These are phyloP conservation scores for Onychomys arenicola DNA, from an alignment of 2,797 vertebrate genomes.

Conservation along the genomic window DNA sequence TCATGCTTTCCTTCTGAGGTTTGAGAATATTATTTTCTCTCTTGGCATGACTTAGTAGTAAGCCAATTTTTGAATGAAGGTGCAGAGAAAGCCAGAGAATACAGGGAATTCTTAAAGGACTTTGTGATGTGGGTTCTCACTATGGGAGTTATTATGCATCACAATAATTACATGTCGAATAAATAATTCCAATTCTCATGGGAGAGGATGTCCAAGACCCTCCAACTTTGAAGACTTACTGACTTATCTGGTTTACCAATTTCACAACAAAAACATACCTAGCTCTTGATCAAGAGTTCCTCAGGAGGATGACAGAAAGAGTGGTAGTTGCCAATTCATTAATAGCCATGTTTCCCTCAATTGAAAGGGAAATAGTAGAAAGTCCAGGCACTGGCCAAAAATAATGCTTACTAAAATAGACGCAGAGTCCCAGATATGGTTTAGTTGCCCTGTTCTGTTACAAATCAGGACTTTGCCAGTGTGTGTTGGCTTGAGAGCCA, in stretches of 20 bases:
- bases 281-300: constrained; percentile 77
- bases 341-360: constrained; percentile 63
- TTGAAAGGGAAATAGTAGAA: constrained; percentile 78
- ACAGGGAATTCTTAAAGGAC: constrained; percentile 74
- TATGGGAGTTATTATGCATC: constrained; percentile 84
- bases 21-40: constrained; percentile 59
- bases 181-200: constrained; percentile 85
- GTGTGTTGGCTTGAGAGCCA: constrained; percentile 32
- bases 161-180: constrained; percentile 81
- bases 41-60: constrained; percentile 68
- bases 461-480: constrained; percentile 63
- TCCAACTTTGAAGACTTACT: constrained; percentile 75
- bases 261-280: constrained; percentile 75
- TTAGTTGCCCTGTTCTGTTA: constrained; percentile 41
- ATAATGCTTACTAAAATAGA: constrained; percentile 65
- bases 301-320: constrained; percentile 59
- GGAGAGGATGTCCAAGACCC: constrained; percentile 81
- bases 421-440: constrained; percentile 49
- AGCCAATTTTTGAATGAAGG: constrained; percentile 71
- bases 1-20: constrained; percentile 65
- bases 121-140: constrained; percentile 79
- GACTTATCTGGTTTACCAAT: constrained; percentile 80
- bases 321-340: constrained; percentile 64
- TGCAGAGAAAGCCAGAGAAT: constrained; percentile 73
- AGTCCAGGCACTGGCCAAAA: constrained; percentile 68